Percentiles rank a stretch among this genome's conserved stretches.
phyloP scores from a whole-genome alignment of 2,113 vertebrate species.

The Chaenocephalus aceratus region DNA sequence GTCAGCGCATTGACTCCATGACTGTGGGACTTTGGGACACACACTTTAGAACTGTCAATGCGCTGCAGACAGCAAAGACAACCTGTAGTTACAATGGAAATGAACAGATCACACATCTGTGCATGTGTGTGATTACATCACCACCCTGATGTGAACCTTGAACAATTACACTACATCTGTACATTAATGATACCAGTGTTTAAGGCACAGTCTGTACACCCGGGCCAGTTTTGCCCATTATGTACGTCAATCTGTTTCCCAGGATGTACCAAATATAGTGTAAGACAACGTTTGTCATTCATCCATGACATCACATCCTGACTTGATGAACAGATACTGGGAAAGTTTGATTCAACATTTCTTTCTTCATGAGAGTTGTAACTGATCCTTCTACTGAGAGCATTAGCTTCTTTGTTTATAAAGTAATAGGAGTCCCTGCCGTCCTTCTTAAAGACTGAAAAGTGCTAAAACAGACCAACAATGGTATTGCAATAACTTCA shows the following conservation, averaged over 20 bases:
- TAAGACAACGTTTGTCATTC: constrained; percentile 24
- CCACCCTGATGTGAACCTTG: constrained; percentile 43
- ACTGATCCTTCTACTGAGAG: background rate
- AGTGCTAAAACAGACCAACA: constrained; percentile 40
- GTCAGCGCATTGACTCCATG: background rate
- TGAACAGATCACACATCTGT: constrained; percentile 36
- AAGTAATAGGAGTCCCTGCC: constrained; percentile 30
- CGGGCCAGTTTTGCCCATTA: constrained; percentile 36
- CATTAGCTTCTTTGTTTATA: background rate
- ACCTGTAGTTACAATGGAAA: constrained; percentile 6
- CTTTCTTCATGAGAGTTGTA: constrained; percentile 3
- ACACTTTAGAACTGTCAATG: background rate
- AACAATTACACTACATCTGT: constrained; percentile 23
- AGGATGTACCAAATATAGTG: background rate
- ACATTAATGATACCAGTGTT: constrained; percentile 54
- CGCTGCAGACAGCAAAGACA: constrained; percentile 23
- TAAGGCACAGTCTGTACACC: constrained; percentile 77
- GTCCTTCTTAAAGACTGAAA: constrained; percentile 31
- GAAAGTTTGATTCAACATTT: background rate
- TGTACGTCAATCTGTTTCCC: constrained; percentile 8
- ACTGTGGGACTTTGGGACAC: background rate
- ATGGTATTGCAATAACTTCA: constrained; percentile 6
- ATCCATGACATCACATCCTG: background rate
- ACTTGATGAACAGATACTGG: background rate
- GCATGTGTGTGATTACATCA: constrained; percentile 24